Base-by-base conservation (phyloP, 2,113 vertebrate species). In the Oncorhynchus nerka region DNA sequence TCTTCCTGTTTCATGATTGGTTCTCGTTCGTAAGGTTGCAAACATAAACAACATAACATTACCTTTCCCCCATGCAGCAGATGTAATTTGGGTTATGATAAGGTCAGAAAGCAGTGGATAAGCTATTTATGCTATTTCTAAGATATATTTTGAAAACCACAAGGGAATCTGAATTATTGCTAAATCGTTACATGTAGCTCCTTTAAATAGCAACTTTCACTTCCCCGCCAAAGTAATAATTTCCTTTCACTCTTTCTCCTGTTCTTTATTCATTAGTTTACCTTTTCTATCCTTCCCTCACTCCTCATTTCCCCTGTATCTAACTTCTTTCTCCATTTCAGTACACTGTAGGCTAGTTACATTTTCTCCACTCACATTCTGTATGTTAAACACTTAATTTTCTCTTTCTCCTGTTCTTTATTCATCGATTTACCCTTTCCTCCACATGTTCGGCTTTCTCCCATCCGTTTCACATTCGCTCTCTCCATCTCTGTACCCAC, bases 401-500 rank as follows among this genome's bases (percentile, higher is more conserved):
- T 26, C 30, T 13, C 16, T 67, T 30, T 28, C 13, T 15, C 28
- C 65, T 39, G 8, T 11, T 4, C 1, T 64, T 70, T 67, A 66
- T 26, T n/a, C 19, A 62, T 51, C 16, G 15, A 48, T 59, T 68
- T 11, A 51, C 28, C 59, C 64, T 64, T 30, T 68, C 51, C 61
- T 55, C 59, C 32, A 66, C 68, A 61, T 66, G 61, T 76, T 45
- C 26, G 72, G 11, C 68, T 81, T n/a, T 75, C 71, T 69, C 1
- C 57, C 64, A 62, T 45, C 34, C 34, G 72, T n/a, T 57, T 13
- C 12, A 39, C 30, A 68, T 28, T 62, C 19, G 7, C n/a, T 62
- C 59, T 62, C 59, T 22, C 5, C 7, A 4, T 9, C 59, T 62
- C n/a, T 75, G 51, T 39, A 85, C 90, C 59, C 91, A 97, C 97